Conservation (phyloP, 2,888 invertebrate species). For the Megaustenia siamemsis region DNA sequence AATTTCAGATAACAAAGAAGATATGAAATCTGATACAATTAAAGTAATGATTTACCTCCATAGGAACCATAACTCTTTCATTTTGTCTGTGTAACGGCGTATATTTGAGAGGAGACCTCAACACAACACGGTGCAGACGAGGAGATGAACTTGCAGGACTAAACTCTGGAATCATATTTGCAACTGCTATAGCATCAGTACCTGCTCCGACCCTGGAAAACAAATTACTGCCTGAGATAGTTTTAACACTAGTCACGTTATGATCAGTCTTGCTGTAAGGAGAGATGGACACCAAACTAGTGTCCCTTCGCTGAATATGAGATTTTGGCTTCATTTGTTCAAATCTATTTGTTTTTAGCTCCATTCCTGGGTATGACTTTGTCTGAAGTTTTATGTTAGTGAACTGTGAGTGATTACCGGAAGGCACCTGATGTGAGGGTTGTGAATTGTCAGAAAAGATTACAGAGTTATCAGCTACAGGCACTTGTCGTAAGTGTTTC, state of each 20-base stretch:
- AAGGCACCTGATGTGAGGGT: not conserved
- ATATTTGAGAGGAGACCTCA: slow-evolving; percentile 45
- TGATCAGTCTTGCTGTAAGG: not conserved
- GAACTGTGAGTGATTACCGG: not conserved
- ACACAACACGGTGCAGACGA: slow-evolving; percentile 1
- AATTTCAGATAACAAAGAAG: no score
- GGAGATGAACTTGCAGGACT: slow-evolving; percentile 47
- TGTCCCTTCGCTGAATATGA: slow-evolving; percentile 1
- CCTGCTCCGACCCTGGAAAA: not conserved
- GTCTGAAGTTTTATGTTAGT: slow-evolving; percentile 25
- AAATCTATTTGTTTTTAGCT: not conserved
- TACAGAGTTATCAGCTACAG: not conserved
- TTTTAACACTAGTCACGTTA: slow-evolving; percentile 33
- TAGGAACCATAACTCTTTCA: slow-evolving; percentile 48
- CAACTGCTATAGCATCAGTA: not conserved
- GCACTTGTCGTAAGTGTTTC: not conserved
- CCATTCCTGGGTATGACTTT: slow-evolving; percentile 5
- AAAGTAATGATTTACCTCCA: slow-evolving; percentile 47
- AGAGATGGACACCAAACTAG: not conserved
- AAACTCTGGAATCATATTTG: slow-evolving; percentile 36
- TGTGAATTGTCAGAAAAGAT: slow-evolving; percentile 18
- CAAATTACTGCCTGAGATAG: not conserved
- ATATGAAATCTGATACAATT: not conserved
- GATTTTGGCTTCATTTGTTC: slow-evolving; percentile 15
- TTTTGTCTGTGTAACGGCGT: not conserved